A percentile compares a stretch with the other conserved stretches of the same genome.
These are phyloP conservation scores for Lepidurus arcticus DNA, from an alignment of 1,140 invertebrate species.

Conservation along the genomic window DNA sequence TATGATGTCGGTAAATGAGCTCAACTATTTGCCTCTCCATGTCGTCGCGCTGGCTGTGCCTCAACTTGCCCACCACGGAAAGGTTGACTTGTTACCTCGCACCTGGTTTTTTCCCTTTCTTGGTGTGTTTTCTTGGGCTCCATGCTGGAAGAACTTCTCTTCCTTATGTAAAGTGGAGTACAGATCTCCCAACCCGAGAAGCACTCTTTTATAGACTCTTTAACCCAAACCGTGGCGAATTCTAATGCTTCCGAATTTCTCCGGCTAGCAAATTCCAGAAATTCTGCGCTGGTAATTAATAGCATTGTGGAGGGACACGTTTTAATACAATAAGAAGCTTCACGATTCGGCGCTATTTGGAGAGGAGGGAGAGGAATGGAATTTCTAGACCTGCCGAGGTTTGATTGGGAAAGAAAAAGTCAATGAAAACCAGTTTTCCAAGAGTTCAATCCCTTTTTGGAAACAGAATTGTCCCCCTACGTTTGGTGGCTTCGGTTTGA, in stretches of 20 bases:
- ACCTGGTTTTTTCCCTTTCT: neutral
- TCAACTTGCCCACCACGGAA: neutral
- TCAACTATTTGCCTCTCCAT: slow-evolving; percentile 18
- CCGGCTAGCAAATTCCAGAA: neutral
- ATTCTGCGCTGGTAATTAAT: neutral
- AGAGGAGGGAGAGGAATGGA: neutral
- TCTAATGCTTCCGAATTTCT: neutral
- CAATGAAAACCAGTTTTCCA: neutral
- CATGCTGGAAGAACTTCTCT: too few species aligned
- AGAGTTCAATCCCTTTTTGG: too few species aligned
- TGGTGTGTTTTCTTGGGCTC: neutral
- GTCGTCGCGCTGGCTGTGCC: neutral
- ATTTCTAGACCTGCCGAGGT: neutral
- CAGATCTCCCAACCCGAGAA: too few species aligned
- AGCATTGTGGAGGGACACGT: neutral
- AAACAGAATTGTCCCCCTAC: too few species aligned
- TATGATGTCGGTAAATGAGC: slow-evolving; percentile 21
- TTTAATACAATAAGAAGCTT: neutral
- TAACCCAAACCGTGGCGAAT: neutral
- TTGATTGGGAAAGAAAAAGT: neutral
- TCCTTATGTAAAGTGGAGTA: too few species aligned
- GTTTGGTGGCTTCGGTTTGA: too few species aligned
- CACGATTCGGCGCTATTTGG: neutral
- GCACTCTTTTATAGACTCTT: neutral
- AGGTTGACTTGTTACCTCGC: neutral